A percentile compares a stretch with the other conserved stretches of the same genome.
Conservation (phyloP, 2,797 vertebrate species). For the Microchirus variegatus region DNA sequence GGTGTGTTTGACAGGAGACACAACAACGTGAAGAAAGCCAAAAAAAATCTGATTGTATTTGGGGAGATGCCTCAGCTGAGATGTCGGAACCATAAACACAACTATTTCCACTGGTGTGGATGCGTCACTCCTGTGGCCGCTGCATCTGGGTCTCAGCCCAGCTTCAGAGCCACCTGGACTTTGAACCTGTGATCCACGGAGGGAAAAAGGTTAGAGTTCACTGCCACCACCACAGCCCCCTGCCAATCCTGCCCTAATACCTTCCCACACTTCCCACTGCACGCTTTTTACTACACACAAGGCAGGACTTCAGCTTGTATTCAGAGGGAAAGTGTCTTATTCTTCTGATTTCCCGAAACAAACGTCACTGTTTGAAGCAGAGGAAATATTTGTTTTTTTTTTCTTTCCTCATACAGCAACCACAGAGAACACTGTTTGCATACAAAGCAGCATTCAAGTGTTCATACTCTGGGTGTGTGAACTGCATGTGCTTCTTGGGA, state of each 20-base stretch:
- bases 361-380: constrained; percentile 1
- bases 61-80: constrained; percentile 18
- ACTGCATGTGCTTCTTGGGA: neutral
- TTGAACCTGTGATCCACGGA: constrained; percentile 41
- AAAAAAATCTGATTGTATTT: constrained; percentile 28
- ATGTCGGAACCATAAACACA: constrained; percentile 1
- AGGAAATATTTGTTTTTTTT: neutral
- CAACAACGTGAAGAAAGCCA: constrained; percentile 9
- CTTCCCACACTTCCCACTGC: neutral
- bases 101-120: neutral
- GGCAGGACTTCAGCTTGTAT: neutral
- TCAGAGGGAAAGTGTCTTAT: constrained; percentile 6
- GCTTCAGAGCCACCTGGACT: constrained; percentile 45
- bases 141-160: neutral
- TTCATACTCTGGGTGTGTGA: neutral
- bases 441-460: neutral
- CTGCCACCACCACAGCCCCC: constrained; percentile 22
- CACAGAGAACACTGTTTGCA: too few species aligned
- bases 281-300: constrained; percentile 13
- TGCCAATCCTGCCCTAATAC: neutral
- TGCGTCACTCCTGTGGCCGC: neutral
- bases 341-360: constrained; percentile 20
- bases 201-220: constrained; percentile 35
- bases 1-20: constrained; percentile 6
- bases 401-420: too few species aligned